Evolutionary conservation across 2,113 vertebrate genomes (phyloP), one percentile per base, ranked within the genome.

Genomic region (Perccottus glenii): DNA sequence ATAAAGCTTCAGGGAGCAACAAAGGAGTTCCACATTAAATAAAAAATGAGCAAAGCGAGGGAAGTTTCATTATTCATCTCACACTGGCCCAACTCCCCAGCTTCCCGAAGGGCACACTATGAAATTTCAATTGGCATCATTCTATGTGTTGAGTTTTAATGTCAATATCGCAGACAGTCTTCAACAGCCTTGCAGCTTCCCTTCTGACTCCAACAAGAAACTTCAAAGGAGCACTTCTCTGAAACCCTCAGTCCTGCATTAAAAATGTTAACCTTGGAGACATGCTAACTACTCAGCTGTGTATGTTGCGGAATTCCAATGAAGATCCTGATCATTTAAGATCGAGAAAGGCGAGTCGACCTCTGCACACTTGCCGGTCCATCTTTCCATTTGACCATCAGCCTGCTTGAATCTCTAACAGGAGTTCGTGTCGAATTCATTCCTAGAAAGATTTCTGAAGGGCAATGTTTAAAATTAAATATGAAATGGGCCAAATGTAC

Each of bases 181-280:
- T 88, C 77, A 85, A 75, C 84, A 73, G 89, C 81, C 90, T 90
- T 48, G 80, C 89, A 85, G 87, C 88, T 88, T 91, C 91, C 88
- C 91, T 86, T 79, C 90, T 89, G 90, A 92, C 86, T 90, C 80
- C 85, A 87, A 90, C 90, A 87, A 83, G 84, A 82, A 91, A 91
- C 92, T 92, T 94, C 91, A 92, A 94, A 93, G 84, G 73, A 85
- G 75, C 79, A 88, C 89, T 90, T 90, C 90, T 88, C 80, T 51
- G 68, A 89, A 93, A 87, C 87, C 84, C 87, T 90, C 84, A 87
- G 86, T 92, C 89, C 90, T 90, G 90, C 89, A 91, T 93, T 92
- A 90, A 91, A 93, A 92, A 91, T 82, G 88, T 90, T 92, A 92
- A 93, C 92, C 90, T 93, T 92, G 90, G 88, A 93, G 91, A 92